phyloP scores from a whole-genome alignment of 2,797 vertebrate genomes.

The Geotrypetes seraphini region DNA sequence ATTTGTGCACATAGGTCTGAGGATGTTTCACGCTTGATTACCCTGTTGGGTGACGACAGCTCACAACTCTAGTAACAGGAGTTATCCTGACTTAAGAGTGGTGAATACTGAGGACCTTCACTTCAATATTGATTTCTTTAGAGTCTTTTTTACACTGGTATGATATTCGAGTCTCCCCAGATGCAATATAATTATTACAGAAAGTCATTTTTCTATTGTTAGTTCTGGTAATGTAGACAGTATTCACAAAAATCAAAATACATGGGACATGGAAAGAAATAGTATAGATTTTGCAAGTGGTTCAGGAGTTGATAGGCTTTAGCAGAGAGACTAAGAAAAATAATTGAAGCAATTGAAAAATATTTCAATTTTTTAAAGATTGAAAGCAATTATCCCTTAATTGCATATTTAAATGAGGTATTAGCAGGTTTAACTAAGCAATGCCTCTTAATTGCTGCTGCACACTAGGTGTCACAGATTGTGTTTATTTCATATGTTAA shows the following conservation, averaged over 20 bases:
- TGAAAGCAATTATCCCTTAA: constrained; percentile 81
- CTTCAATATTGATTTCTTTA: too few relatives aligned
- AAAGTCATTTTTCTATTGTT: too few relatives aligned
- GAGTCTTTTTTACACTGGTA: too few relatives aligned
- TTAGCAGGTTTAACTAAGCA: constrained; percentile 79
- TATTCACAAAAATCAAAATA: constrained; percentile 26
- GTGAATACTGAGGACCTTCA: too few relatives aligned
- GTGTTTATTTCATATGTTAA: constrained; percentile 80
- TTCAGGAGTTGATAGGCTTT: constrained; percentile 20
- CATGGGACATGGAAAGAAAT: constrained; percentile 14
- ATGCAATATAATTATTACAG: too few relatives aligned
- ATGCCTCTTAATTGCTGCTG: constrained; percentile 86
- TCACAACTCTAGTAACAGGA: too few relatives aligned
- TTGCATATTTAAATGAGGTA: constrained; percentile 83
- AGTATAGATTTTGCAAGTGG: constrained; percentile 38
- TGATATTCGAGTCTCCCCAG: too few relatives aligned
- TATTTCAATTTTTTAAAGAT: constrained; percentile 80
- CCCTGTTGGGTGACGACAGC: too few relatives aligned
- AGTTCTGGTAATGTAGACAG: too few relatives aligned
- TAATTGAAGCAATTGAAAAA: constrained; percentile 61
- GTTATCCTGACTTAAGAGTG: too few relatives aligned
- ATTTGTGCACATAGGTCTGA: too few relatives aligned
- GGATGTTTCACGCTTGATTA: too few relatives aligned
- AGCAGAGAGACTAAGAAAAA: constrained; percentile 51
- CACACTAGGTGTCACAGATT: constrained; percentile 81